Evolutionary conservation across 1,140 invertebrate genomes (phyloP).

Genomic region (Bombyx mandarina): DNA sequence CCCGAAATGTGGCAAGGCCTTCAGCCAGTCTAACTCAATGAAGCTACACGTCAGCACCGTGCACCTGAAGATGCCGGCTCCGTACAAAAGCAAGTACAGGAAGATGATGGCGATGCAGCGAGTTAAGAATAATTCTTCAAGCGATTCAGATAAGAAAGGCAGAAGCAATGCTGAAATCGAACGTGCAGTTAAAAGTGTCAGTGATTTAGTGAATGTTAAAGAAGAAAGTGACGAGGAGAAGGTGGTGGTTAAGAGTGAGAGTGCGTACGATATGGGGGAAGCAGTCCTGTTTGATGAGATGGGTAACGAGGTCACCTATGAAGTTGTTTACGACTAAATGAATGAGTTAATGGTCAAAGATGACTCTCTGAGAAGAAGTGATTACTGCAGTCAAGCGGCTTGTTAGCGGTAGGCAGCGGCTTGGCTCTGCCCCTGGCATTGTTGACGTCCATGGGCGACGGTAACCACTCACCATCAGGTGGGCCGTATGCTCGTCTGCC

Average conservation of each 20-base stretch:
- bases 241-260: conserved; percentile 1
- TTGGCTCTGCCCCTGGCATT: too few species aligned
- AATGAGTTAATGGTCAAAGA: too few species aligned
- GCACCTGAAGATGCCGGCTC: conserved; percentile 39
- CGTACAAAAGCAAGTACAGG: conserved; percentile 33
- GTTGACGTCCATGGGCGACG: too few species aligned
- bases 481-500: too few species aligned
- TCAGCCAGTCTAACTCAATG: conserved; percentile 81
- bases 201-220: background rate
- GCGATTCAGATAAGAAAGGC: background rate
- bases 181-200: background rate
- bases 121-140: background rate
- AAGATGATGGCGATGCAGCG: background rate
- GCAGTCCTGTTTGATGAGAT: conserved; percentile 9
- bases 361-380: too few species aligned
- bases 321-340: conserved; percentile 6
- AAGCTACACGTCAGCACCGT: conserved; percentile 68
- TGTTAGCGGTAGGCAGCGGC: too few species aligned
- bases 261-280: conserved; percentile 3
- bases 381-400: too few species aligned
- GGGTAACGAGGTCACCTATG: conserved; percentile 9
- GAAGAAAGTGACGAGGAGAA: background rate
- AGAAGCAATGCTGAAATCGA: background rate
- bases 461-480: too few species aligned
- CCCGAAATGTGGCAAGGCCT: conserved; percentile 82